phyloP scores from a whole-genome alignment of 2,888 invertebrate species.

The Aporophyla lueneburgensis region DNA sequence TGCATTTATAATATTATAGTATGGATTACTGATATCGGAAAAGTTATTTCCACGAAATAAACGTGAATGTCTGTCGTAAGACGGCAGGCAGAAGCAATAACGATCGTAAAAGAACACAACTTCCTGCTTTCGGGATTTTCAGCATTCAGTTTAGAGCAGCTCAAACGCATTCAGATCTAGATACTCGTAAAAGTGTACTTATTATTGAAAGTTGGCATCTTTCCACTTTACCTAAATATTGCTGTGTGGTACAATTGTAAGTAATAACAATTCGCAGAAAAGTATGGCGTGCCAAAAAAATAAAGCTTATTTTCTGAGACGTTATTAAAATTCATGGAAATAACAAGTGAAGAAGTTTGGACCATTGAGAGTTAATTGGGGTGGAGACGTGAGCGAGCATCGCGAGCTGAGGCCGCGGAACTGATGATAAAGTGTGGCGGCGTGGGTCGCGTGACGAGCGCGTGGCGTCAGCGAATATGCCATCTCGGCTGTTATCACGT shows the following conservation, averaged over 20 bases:
- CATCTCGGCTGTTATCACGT: constrained; percentile 71
- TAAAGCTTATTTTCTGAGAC: constrained; percentile 62
- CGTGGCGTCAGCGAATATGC: constrained; percentile 75
- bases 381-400: constrained; percentile 69
- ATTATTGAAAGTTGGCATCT: constrained; percentile 81
- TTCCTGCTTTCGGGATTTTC: constrained; percentile 67
- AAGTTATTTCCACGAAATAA: constrained; percentile 45
- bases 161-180: constrained; percentile 67
- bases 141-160: constrained; percentile 68
- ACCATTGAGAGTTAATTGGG: constrained; percentile 73
- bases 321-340: constrained; percentile 69
- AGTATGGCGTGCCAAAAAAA: constrained; percentile 74
- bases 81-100: constrained; percentile 61
- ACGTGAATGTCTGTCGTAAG: constrained; percentile 39
- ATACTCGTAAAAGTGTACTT: constrained; percentile 70
- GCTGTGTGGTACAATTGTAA: constrained; percentile 73
- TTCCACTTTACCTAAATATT: constrained; percentile 81
- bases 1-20: no score
- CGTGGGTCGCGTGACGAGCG: constrained; percentile 60
- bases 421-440: constrained; percentile 73
- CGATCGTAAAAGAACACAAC: constrained; percentile 69
- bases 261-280: constrained; percentile 76
- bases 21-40: constrained; percentile 51
- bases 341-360: constrained; percentile 61
- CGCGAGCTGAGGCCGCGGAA: constrained; percentile 73